A percentile compares a stretch with the other conserved stretches of the same genome.
Evolutionary conservation across 37 sponge, comb jelly and placozoan genomes (phyloP).

Genomic region (Mnemiopsis leidyi): DNA sequence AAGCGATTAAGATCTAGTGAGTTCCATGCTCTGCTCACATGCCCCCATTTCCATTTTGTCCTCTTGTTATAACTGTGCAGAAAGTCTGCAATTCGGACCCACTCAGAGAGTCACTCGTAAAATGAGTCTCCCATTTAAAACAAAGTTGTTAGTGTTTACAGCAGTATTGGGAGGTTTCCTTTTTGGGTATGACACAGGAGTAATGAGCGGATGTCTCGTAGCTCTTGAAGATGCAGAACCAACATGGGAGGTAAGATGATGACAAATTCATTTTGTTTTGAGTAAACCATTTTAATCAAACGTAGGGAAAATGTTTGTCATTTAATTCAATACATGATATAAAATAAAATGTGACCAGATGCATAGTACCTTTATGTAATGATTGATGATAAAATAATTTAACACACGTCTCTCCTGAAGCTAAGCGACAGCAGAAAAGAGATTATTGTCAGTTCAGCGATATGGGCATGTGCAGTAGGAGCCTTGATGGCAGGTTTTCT

Average conservation of each 20-base stretch:
- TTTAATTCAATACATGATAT: too few relatives aligned
- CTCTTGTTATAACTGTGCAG: too few relatives aligned
- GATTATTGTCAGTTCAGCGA: conserved; percentile 66
- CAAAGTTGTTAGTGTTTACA: conserved; percentile 27
- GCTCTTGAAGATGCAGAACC: conserved; percentile 30
- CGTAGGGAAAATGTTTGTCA: too few relatives aligned
- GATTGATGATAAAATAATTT: too few relatives aligned
- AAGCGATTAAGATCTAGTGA: not conserved
- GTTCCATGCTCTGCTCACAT: not conserved
- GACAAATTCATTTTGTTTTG: too few relatives aligned
- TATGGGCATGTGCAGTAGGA: conserved; percentile 66
- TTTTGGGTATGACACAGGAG: conserved; percentile 69
- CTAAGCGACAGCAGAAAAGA: conserved; percentile 1
- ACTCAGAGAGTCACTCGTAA: not conserved
- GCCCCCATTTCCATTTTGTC: not conserved
- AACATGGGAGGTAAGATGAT: conserved; percentile 4
- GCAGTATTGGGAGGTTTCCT: conserved; percentile 68
- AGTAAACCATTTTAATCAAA: too few relatives aligned
- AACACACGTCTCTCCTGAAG: too few relatives aligned
- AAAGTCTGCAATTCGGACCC: too few relatives aligned
- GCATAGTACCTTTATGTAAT: too few relatives aligned
- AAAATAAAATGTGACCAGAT: too few relatives aligned
- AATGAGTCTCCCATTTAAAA: not conserved
- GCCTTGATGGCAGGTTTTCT: conserved; percentile 35
- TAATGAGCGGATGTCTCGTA: conserved; percentile 66